Conservation (phyloP, 2,113 vertebrate genomes). For the Willisornis vidua region DNA sequence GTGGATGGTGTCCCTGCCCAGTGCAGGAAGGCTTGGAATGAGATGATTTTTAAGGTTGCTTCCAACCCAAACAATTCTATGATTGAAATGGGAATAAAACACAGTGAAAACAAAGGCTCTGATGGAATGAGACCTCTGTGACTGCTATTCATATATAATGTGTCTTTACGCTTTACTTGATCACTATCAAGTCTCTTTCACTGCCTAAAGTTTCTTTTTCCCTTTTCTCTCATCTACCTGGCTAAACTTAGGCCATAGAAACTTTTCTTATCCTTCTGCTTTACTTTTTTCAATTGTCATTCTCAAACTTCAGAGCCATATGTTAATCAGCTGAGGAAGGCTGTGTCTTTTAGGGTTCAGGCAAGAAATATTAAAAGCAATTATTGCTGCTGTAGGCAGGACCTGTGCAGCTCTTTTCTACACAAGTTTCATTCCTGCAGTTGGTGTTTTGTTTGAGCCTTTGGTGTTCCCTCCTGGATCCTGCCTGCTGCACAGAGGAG, state of each 20-base stretch:
- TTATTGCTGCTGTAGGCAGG: neutral
- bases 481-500: neutral
- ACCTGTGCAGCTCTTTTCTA: neutral
- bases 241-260: neutral
- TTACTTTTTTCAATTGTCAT: neutral
- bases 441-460: neutral
- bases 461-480: neutral
- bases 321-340: neutral
- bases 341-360: neutral
- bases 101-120: neutral
- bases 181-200: neutral
- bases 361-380: neutral
- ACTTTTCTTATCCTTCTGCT: neutral
- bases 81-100: neutral
- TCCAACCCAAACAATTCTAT: neutral
- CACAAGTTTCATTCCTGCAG: neutral
- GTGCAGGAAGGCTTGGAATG: neutral
- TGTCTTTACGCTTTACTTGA: neutral
- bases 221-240: neutral
- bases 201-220: neutral
- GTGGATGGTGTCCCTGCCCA: neutral
- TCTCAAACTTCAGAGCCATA: neutral
- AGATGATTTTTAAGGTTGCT: neutral
- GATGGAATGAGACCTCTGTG: neutral
- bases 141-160: neutral